Base-by-base conservation (phyloP, 1,140 invertebrate genomes). In the Schlechtendalia chinensis region DNA sequence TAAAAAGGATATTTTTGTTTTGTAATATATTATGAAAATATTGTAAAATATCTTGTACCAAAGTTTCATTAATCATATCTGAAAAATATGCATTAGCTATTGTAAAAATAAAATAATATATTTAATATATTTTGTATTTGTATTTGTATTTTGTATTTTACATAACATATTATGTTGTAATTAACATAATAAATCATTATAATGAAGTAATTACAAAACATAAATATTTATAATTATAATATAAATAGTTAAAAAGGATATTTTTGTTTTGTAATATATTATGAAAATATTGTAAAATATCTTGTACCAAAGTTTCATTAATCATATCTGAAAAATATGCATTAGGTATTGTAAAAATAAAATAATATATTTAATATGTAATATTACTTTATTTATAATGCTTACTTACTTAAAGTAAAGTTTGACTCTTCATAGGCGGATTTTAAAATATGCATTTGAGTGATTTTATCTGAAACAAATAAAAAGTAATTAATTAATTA, bases 1-100 rank as follows among this genome's bases (percentile, higher is more conserved):
- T 58, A 22, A 77, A 77, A 77, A 77, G 74, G 74, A 77, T 77
- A 77, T 77, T 58, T 54, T 50, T 75, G 27, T 75, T 75, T 59
- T 77, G 74, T 39, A 50, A 77, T 29, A 19, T 11, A 32, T 39
- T n/a, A 77, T 45, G 32, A 77, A 50, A 45, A 58, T 77, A 59
- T 45, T 56, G 50, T 11, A 77, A 77, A 27, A 32, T 54, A 77
- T 77, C 56, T 59, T 58, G n/a, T 77, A 59, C 32, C 74, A 77
- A 47, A 71, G 5, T 22, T 61, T 59, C 54, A 17, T 59, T 77
- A 11, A 45, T 45, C 56, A 45, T 39, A 77, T 45, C 74, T 77
- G 54, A 59, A 77, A 77, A 77, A 77, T 8, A 45, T 32, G 24
- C 24, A 71, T 53, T 50, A 27, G 39, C 67, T 71, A 5, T 27